These are phyloP conservation scores for Dynastes hyllus DNA, from an alignment of 2,888 invertebrate species.

Conservation along the genomic window DNA sequence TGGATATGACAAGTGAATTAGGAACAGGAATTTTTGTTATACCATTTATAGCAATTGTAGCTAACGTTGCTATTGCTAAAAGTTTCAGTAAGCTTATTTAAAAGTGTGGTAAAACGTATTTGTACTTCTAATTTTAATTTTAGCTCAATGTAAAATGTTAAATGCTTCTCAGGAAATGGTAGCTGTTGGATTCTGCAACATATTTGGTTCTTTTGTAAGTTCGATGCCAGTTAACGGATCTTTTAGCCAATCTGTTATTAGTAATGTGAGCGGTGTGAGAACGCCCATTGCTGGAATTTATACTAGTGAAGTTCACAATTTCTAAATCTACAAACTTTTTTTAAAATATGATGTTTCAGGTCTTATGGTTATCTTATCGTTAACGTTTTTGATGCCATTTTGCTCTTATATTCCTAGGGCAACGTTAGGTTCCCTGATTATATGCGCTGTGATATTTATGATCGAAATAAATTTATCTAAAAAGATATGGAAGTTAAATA, in stretches of 20 bases:
- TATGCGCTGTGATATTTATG: conserved; percentile 86
- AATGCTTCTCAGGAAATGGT: conserved; percentile 89
- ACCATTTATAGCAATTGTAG: conserved; percentile 83
- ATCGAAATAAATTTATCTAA: conserved; percentile 77
- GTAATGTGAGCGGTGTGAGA: conserved; percentile 85
- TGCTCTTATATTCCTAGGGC: conserved; percentile 84
- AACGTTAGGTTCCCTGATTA: conserved; percentile 82
- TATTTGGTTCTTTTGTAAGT: conserved; percentile 83
- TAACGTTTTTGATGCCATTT: conserved; percentile 82
- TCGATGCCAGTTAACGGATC: conserved; percentile 86
- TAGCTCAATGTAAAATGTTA: conserved; percentile 80
- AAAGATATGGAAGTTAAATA: conserved; percentile 78
- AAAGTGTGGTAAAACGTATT: neutral
- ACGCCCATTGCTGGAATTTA: conserved; percentile 85
- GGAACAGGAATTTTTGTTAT: conserved; percentile 81
- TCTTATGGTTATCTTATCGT: conserved; percentile 80
- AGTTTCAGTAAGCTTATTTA: conserved; percentile 80
- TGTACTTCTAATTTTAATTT: conserved; percentile 20
- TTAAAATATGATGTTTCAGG: conserved; percentile 69
- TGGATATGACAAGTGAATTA: conserved; percentile 76
- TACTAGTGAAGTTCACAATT: conserved; percentile 73
- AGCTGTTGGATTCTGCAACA: conserved; percentile 83
- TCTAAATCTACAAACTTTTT: neutral
- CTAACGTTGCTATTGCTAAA: conserved; percentile 89
- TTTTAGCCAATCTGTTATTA: conserved; percentile 85